Evolutionary conservation across 1,140 invertebrate genomes (phyloP).

Genomic region (Lutraria rhynchaena): DNA sequence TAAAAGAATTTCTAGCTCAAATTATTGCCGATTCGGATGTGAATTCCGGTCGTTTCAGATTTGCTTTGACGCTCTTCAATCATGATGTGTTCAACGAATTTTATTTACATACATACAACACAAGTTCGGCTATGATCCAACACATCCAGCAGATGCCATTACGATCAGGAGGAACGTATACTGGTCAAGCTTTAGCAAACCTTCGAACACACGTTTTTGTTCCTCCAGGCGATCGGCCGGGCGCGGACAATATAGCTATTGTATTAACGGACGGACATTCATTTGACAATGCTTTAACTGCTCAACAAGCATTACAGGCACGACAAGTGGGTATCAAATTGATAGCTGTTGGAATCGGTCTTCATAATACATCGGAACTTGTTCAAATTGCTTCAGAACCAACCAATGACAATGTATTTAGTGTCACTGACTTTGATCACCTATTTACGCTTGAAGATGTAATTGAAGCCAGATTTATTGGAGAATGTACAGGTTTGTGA

Average conservation of each 20-base stretch:
- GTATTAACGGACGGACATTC: background rate
- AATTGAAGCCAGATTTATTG: background rate
- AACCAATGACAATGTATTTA: background rate
- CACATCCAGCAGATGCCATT: no score
- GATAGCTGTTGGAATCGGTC: background rate
- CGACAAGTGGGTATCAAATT: background rate
- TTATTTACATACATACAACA: no score
- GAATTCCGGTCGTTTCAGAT: background rate
- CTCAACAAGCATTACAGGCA: background rate
- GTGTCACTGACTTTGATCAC: background rate
- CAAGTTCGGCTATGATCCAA: no score
- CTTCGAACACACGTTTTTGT: background rate
- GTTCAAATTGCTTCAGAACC: conserved; percentile 6
- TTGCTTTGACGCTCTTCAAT: no score
- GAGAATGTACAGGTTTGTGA: conserved; percentile 8
- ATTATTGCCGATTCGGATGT: background rate
- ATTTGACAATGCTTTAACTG: background rate
- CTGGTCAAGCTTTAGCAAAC: background rate
- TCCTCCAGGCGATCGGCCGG: no score
- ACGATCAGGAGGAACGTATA: no score
- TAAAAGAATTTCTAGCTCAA: background rate
- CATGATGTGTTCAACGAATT: no score
- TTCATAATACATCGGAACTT: background rate
- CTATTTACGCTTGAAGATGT: background rate
- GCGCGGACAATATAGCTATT: background rate